A percentile compares a stretch with the other conserved stretches of the same genome.
Conservation (phyloP, 2,888 invertebrate species). For the Caenorhabditis virilis region DNA sequence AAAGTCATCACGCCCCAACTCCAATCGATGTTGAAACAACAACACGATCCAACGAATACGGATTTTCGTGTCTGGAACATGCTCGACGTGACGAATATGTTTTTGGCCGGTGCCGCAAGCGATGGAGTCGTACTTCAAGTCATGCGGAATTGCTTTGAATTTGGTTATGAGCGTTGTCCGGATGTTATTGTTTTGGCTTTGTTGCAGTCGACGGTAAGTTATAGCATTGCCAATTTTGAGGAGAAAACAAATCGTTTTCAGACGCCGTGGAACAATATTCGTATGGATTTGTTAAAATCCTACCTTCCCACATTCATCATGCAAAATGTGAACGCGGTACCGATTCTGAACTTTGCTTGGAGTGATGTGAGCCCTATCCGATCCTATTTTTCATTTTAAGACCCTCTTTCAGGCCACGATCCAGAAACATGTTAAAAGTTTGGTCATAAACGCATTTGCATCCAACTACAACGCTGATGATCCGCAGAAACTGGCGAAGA, state of each 20-base stretch:
- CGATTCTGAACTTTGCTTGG: conserved; percentile 96
- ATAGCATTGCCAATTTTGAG: too few species aligned
- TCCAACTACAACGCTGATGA: conserved; percentile 93
- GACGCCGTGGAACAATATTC: conserved; percentile 69
- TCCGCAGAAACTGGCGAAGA: conserved; percentile 88
- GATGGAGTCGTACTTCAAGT: conserved; percentile 81
- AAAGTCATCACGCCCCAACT: not conserved
- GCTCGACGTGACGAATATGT: conserved; percentile 84
- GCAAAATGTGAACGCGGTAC: conserved; percentile 91
- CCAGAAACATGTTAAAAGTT: conserved; percentile 23
- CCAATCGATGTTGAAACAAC: not conserved
- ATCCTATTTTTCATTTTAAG: conserved; percentile 11
- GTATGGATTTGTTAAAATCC: conserved; percentile 10
- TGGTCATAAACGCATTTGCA: conserved; percentile 90
- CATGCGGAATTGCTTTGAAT: conserved; percentile 73
- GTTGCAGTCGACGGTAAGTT: conserved; percentile 76
- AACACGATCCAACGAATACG: not conserved
- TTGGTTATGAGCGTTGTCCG: conserved; percentile 75
- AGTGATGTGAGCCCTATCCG: conserved; percentile 18
- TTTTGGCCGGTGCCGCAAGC: conserved; percentile 84
- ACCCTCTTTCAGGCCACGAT: conserved; percentile 60
- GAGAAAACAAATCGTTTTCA: too few species aligned
- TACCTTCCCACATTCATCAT: conserved; percentile 73
- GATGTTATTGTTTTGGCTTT: conserved; percentile 88
- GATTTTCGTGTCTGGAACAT: conserved; percentile 75